phyloP scores from a whole-genome alignment of 2,797 vertebrate species.

The Gallirallus australis region DNA sequence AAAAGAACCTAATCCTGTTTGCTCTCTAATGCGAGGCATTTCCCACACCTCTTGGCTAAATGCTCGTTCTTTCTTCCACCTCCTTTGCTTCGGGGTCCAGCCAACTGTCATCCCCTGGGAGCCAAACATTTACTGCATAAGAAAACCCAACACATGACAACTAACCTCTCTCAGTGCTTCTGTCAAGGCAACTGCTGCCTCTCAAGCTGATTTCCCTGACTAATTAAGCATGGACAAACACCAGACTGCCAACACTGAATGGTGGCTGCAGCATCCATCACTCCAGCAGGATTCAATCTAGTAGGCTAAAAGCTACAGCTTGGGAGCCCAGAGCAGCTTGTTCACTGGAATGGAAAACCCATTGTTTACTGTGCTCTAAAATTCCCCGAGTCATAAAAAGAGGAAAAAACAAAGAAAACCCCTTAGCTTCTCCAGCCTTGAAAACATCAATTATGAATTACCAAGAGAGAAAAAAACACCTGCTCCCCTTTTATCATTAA shows the following conservation, averaged over 20 bases:
- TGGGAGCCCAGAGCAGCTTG: background rate
- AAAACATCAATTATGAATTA: slow-evolving; percentile 42
- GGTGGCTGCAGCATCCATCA: slow-evolving; percentile 28
- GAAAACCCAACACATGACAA: background rate
- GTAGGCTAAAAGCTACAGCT: slow-evolving; percentile 8
- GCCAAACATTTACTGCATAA: background rate
- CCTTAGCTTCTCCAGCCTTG: background rate
- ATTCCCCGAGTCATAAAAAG: slow-evolving; percentile 12
- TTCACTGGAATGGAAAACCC: slow-evolving; percentile 25
- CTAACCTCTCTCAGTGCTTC: background rate
- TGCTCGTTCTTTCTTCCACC: background rate
- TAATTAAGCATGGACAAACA: slow-evolving; percentile 50
- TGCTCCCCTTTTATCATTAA: slow-evolving; percentile 38
- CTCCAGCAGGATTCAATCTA: slow-evolving; percentile 7
- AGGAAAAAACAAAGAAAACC: background rate
- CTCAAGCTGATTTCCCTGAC: slow-evolving; percentile 46
- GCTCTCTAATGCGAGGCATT: background rate
- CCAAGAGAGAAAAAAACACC: background rate
- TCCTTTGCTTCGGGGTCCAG: background rate
- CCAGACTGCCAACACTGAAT: background rate
- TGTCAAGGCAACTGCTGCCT: slow-evolving; percentile 42
- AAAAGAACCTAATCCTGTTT: background rate
- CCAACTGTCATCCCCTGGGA: background rate
- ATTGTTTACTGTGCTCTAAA: background rate
- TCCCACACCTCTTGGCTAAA: background rate